Conservation (phyloP, 2,797 vertebrate genomes). For the Vireo griseus region DNA sequence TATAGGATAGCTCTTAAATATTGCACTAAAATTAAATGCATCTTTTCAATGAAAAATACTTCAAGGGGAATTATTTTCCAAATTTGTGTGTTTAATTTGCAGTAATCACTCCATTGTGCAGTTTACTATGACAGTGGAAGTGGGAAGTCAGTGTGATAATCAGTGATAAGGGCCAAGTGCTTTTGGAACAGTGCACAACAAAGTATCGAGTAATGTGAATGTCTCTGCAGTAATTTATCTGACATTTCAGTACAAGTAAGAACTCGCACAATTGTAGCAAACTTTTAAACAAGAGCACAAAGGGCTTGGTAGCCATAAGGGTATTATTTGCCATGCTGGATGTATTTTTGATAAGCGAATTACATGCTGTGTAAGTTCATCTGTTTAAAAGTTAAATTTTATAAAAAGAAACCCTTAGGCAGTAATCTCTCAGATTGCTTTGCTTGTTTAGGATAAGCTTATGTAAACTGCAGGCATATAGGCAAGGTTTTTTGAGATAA, state of each 20-base stretch:
- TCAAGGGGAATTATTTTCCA: neutral
- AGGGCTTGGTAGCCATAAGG: neutral
- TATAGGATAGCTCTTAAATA: neutral
- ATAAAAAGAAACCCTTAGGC: constrained; percentile 32
- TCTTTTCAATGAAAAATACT: neutral
- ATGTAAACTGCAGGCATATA: constrained; percentile 36
- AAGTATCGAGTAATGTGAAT: neutral
- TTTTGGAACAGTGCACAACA: neutral
- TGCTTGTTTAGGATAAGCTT: constrained; percentile 36
- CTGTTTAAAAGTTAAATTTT: neutral
- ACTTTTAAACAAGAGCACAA: neutral
- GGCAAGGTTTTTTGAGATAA: constrained; percentile 36
- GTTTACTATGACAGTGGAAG: neutral
- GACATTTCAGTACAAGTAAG: neutral
- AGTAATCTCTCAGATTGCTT: neutral
- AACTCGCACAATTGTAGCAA: neutral
- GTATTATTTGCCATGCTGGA: neutral
- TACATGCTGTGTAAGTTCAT: neutral
- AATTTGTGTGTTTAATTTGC: neutral
- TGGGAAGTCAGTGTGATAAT: neutral
- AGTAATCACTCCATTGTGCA: neutral
- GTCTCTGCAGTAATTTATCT: neutral
- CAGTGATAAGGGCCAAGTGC: neutral
- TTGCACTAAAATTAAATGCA: neutral
- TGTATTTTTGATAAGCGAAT: neutral